Evolutionary conservation across 2,797 vertebrate genomes (phyloP), one percentile per base, ranked within the genome.

Genomic region (Pseudopleuronectes americanus): DNA sequence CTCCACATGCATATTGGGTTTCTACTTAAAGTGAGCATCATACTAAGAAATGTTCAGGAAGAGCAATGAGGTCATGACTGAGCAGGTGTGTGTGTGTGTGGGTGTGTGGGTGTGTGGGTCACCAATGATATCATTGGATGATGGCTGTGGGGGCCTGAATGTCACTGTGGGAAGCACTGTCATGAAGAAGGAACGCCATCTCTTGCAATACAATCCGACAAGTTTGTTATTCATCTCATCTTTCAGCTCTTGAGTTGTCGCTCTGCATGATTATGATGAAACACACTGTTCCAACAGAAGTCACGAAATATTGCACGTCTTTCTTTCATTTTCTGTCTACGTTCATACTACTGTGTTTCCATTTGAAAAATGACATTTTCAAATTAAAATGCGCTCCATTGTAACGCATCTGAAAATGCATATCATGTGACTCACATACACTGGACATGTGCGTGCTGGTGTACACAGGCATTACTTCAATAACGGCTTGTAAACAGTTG

Each of bases 31-130:
- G 54, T 58, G 6, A 81, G 67, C 22, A 10, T 57, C 13, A 36
- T 90, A 90, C 71, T 86, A 71, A 86, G 85, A 89, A 92, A n/a
- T 41, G 38, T 64, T 80, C 80, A 83, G 84, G 84, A 87, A 90
- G 82, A 70, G 57, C 49, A 58, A 58, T 64, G 79, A 90, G 88
- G 85, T 88, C 82, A 76, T 16, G 24, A 26, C 64, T 64, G 69
- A 70, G 77, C 83, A 87, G 87, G 83, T 86, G 74, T 74, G 38
- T 62, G 63, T 67, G 53, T 58, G 55, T 8, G 33, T 62, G 63
- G 63, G 45, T 56, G 57, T 7, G 57, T 28, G 55, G 63, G 33
- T 14, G 28, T n/a, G 47, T 73, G 53, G 70, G 81, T 84, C 76
- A 86, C 48, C 51, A 26, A 10, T 90, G 87, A 89, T 81, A 79